Evolutionary conservation across 2,888 invertebrate genomes (phyloP), one percentile per base, ranked within the genome.

Genomic region (Odontocerum albicorne): DNA sequence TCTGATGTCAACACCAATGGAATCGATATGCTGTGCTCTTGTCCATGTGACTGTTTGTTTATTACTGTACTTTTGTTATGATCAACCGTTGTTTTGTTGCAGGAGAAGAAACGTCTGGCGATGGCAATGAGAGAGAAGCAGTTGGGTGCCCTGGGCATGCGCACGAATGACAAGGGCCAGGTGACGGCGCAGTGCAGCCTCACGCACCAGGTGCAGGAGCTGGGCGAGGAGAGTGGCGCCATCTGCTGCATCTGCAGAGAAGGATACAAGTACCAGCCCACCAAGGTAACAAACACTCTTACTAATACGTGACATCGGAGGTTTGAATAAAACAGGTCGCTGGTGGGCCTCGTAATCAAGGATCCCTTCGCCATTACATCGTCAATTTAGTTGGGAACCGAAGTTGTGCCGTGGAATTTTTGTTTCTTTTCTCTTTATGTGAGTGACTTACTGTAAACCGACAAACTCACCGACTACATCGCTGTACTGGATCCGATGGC

Each of bases 81-180:
- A n/a, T n/a, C n/a, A n/a, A n/a, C n/a, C 16, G 6, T 13, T 39
- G 22, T 36, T 2, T 40, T 42, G 20, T 47, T 55, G 21, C 33
- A 93, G 66, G 97, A 98, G 70, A 98, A 98, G 83, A 97, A 98
- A 72, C 87, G 96, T 0, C 76, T 98, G 49, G 98, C 98, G 1
- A 98, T 98, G 98, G 96, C 96, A 1, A 97, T 96, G 76, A 82
- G 98, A 42, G 93, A 96, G 71, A 93, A 96, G 64, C 97, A 98
- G 68, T 79, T 99, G 16, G 94, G 93, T 58, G 95, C 95, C 15
- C 79, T 98, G 51, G 97, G 97, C 53, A 93, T 93, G 88, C 82
- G 94, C 66, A 95, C 96, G 2, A 97, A 97, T 75, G 96, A 96
- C 67, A 96, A 96, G 70, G 98, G 97, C 0, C 96, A 96, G 74